A percentile compares a stretch with the other conserved stretches of the same genome.
Evolutionary conservation across 2,113 vertebrate genomes (phyloP).

Genomic region (Cyprinodon tularosa): DNA sequence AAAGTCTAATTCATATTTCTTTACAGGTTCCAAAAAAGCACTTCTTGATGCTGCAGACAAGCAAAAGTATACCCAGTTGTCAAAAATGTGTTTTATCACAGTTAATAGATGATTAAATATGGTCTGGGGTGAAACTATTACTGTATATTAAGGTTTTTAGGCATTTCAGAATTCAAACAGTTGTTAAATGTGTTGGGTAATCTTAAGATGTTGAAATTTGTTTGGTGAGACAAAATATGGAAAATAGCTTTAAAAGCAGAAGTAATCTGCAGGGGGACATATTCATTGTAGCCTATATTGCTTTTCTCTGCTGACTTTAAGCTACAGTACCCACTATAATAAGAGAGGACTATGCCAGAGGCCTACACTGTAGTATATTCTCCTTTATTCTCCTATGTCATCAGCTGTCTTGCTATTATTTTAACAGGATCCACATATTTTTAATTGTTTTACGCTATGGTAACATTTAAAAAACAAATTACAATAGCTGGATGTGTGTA

Average conservation of each 20-base stretch:
- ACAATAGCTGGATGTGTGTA: too few relatives aligned
- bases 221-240: neutral
- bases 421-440: too few relatives aligned
- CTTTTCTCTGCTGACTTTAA: neutral
- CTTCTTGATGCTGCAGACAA: neutral
- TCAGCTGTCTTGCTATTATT: neutral
- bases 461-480: neutral
- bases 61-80: neutral
- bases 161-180: neutral
- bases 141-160: neutral
- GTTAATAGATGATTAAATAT: neutral
- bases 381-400: neutral
- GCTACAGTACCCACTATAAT: conserved; percentile 8
- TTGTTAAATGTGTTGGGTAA: neutral
- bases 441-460: neutral
- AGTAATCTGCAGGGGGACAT: neutral
- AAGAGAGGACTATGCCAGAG: conserved; percentile 19
- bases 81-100: neutral
- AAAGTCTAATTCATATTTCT: neutral
- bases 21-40: neutral
- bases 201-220: neutral
- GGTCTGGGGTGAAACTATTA: too few relatives aligned
- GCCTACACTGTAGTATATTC: conserved; percentile 20
- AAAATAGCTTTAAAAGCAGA: neutral
- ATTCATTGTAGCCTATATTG: neutral